Percentiles rank a stretch among this genome's conserved stretches.
Evolutionary conservation across 2,797 vertebrate genomes (phyloP).

Genomic region (Scolopax bukidnonensis): DNA sequence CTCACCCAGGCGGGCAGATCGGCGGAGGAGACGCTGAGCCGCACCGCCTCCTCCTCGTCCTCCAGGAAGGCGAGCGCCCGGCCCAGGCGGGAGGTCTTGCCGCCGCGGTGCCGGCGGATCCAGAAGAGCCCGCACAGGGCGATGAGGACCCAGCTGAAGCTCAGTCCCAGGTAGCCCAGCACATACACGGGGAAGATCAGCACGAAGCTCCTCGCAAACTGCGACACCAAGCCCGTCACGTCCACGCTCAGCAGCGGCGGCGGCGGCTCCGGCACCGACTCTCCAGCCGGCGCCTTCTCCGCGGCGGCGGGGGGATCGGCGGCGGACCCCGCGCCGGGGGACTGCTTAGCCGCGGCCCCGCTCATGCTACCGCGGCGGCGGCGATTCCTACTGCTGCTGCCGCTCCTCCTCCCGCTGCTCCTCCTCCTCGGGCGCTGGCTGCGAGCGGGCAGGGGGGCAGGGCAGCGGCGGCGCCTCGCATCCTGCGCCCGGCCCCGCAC

Average conservation of each 20-base stretch:
- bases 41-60: slow-evolving; percentile 83
- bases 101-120: slow-evolving; percentile 82
- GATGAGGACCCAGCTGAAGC: slow-evolving; percentile 95
- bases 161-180: slow-evolving; percentile 93
- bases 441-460: slow-evolving; percentile 39
- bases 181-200: slow-evolving; percentile 91
- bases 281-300: slow-evolving; percentile 15
- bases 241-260: slow-evolving; percentile 79
- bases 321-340: not conserved
- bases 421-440: slow-evolving; percentile 23
- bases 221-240: slow-evolving; percentile 85
- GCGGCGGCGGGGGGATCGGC: not conserved
- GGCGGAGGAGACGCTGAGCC: slow-evolving; percentile 78
- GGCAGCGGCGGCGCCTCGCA: slow-evolving; percentile 1
- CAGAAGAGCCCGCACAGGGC: slow-evolving; percentile 88
- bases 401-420: not conserved
- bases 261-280: slow-evolving; percentile 56
- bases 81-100: slow-evolving; percentile 76
- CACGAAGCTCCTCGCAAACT: slow-evolving; percentile 90
- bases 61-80: slow-evolving; percentile 89
- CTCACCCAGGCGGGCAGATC: slow-evolving; percentile 96
- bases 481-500: slow-evolving; percentile 32
- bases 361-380: slow-evolving; percentile 41
- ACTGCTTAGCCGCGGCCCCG: not conserved
- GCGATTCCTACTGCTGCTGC: not conserved